Evolutionary conservation across 2,888 invertebrate genomes (phyloP).

Genomic region (Lepeophtheirus nordmannii): DNA sequence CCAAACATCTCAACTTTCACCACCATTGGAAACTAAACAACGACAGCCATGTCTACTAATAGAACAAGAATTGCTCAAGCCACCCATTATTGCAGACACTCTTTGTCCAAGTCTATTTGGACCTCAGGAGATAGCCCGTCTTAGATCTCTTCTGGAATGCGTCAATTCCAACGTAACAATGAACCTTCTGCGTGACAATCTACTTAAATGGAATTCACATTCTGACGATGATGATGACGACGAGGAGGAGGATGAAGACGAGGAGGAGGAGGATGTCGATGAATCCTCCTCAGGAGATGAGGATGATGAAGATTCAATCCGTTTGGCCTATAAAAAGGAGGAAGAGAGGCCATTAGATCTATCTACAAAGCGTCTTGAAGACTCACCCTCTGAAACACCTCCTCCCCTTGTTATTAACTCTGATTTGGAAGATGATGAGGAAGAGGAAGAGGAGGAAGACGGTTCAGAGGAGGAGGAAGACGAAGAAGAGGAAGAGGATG

Average conservation of each 20-base stretch:
- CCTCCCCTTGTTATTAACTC: constrained; percentile 43
- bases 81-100: constrained; percentile 17
- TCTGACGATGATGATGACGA: constrained; percentile 32
- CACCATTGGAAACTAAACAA: background rate
- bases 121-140: constrained; percentile 32
- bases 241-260: constrained; percentile 34
- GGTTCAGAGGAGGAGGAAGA: constrained; percentile 34
- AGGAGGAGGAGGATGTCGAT: constrained; percentile 30
- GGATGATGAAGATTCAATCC: constrained; percentile 27
- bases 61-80: background rate
- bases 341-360: constrained; percentile 74
- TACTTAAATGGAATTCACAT: constrained; percentile 43
- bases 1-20: background rate
- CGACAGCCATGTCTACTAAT: background rate
- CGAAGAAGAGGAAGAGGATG: constrained; percentile 43
- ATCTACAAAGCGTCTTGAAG: constrained; percentile 54
- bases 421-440: constrained; percentile 43
- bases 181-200: constrained; percentile 52
- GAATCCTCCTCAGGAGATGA: constrained; percentile 27
- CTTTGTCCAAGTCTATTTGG: constrained; percentile 5
- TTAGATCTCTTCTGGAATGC: constrained; percentile 55
- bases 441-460: constrained; percentile 27
- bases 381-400: constrained; percentile 43
- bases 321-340: constrained; percentile 12
- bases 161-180: constrained; percentile 59